Evolutionary conservation across 2,888 invertebrate species (phyloP), one percentile per base, ranked within the genome.

Genomic region (Mystacides longicornis): DNA sequence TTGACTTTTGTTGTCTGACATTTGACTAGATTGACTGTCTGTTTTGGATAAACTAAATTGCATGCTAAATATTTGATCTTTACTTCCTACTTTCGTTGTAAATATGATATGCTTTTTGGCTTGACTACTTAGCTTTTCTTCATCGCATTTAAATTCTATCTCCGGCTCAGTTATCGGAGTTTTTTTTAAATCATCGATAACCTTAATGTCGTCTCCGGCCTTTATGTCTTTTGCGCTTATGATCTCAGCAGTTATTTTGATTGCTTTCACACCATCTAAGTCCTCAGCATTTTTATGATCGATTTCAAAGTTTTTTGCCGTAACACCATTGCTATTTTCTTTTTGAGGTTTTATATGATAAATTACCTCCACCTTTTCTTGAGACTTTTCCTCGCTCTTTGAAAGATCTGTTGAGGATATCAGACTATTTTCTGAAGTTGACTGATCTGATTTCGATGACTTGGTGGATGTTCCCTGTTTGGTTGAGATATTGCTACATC

Each of bases 41-140:
- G 82, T 82, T 66, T 82, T 82, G 1, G 82, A 82, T 62, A 82
- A 75, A 65, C 82, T 82, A 62, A 82, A 78, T 63, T 82, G 82
- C 2, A 81, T 81, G 63, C 82, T 80, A 67, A 86, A 86, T 47
- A 86, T 76, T 68, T 84, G 85, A 64, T 86, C 85, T 65, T 80
- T 77, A 64, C 83, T 85, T 23, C 85, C 86, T 46, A 86, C 72
- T 62, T 83, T 79, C 7, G 86, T 86, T 54, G 82, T 81, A 66
- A 86, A 86, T 52, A 84, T 73, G 48, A 86, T 69, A 48, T 83
- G 73, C 16, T 71, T 65, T 27, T 71, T 70, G 57, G 72, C 71
- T 59, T 67, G 70, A 42, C 66, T 68, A 9, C 64, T 65, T 1
- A 56, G 31, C 55, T 57, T 61, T 48, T 60, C 60, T 43, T 59